These are phyloP conservation scores for Ptilodon capucinus DNA, from an alignment of 2,888 invertebrate genomes.

Conservation along the genomic window DNA sequence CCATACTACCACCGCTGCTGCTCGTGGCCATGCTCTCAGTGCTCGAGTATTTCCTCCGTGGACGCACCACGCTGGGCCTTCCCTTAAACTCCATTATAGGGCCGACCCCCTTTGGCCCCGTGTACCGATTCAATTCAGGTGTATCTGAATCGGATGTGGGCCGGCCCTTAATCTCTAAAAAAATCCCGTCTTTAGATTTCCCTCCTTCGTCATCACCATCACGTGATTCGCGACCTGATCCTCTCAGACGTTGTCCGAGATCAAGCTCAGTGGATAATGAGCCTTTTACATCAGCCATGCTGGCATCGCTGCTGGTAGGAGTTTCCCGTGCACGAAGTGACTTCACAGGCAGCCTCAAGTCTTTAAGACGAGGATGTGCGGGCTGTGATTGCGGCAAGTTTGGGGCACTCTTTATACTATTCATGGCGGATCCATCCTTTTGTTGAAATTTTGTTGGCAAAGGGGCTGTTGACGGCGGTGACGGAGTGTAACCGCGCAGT, in stretches of 20 bases:
- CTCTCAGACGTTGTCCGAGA: conserved; percentile 76
- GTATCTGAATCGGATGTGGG: conserved; percentile 83
- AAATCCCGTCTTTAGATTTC: conserved; percentile 86
- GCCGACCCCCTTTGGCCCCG: conserved; percentile 82
- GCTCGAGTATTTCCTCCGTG: conserved; percentile 87
- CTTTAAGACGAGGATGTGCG: conserved; percentile 87
- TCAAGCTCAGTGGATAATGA: conserved; percentile 71
- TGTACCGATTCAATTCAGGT: conserved; percentile 80
- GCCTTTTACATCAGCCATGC: conserved; percentile 84
- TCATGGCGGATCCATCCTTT: conserved; percentile 87
- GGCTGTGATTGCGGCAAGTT: conserved; percentile 87
- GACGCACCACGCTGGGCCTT: conserved; percentile 76
- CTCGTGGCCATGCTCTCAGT: conserved; percentile 95
- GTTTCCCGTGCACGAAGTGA: conserved; percentile 84
- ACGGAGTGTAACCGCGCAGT: conserved; percentile 88
- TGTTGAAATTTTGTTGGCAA: conserved; percentile 91
- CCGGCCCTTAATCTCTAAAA: conserved; percentile 88
- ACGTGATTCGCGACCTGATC: conserved; percentile 79
- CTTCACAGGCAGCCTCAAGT: conserved; percentile 88
- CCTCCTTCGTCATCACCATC: conserved; percentile 88
- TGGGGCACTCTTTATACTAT: conserved; percentile 91
- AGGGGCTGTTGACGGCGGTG: conserved; percentile 93
- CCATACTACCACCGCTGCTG: conserved; percentile 94
- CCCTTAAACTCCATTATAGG: conserved; percentile 85
- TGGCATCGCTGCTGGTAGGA: conserved; percentile 84